Percentiles rank a stretch among this genome's conserved stretches.
These are phyloP conservation scores for Mesitornis unicolor DNA, from an alignment of 2,113 vertebrate genomes.

Conservation along the genomic window DNA sequence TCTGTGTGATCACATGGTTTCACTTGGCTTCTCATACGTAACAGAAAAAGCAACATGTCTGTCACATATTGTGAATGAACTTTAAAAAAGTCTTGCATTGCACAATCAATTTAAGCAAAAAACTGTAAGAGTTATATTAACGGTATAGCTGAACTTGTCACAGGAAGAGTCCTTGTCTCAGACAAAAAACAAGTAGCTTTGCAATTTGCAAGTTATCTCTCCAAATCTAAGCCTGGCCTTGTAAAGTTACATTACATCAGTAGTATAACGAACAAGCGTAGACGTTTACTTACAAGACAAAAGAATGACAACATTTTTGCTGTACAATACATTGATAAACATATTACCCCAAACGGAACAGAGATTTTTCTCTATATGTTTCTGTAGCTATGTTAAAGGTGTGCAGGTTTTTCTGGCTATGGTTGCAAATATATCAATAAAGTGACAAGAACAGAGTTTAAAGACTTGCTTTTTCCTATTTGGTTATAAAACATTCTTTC, in stretches of 20 bases:
- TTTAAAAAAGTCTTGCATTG: background rate
- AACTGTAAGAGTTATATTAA: background rate
- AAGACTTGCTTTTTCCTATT: background rate
- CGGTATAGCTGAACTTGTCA: background rate
- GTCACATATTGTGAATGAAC: background rate
- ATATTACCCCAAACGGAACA: background rate
- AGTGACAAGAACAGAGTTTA: background rate
- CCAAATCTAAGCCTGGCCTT: constrained; percentile 18
- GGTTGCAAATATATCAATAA: constrained; percentile 14
- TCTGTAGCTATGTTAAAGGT: constrained; percentile 6
- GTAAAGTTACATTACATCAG: background rate
- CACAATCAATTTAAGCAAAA: background rate
- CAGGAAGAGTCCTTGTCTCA: background rate
- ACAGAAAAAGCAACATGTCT: background rate
- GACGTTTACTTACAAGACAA: background rate
- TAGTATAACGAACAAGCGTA: background rate
- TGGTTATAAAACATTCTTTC: background rate
- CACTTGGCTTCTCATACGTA: background rate
- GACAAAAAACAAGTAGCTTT: background rate
- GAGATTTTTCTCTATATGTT: background rate
- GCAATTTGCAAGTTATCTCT: background rate
- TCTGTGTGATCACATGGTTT: background rate
- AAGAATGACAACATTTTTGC: background rate
- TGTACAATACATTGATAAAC: constrained; percentile 12
- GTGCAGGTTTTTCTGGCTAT: background rate